Evolutionary conservation across 2,888 invertebrate species (phyloP), one percentile per base, ranked within the genome.

Genomic region (Halictus ligatus): DNA sequence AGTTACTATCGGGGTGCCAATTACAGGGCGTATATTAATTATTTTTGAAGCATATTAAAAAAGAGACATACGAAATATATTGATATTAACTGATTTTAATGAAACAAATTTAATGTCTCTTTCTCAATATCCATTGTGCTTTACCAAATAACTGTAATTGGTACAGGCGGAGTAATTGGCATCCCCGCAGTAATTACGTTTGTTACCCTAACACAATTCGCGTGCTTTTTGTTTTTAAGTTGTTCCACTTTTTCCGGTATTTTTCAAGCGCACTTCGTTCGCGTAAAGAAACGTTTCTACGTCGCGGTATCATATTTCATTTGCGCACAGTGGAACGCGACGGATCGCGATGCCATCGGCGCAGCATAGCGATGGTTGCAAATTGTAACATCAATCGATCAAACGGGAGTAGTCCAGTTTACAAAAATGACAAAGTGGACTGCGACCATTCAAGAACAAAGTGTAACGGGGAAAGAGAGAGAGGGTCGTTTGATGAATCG

Each of bases 341-440:
- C n/a, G n/a, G 43, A 71, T 43, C 40, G n/a, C n/a, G 43, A 6
- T 13, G 43, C 43, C n/a, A 13, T 21, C 12, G 43, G 6, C 10
- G 6, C 43, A 43, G 43, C n/a, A 43, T 13, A 71, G 71, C 0
- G 71, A 71, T 71, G 71, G n/a, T 40, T 71, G 71, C 40, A 71
- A 71, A 43, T 43, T 43, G 40, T n/a, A n/a, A 71, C 43, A 43
- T n/a, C 71, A 43, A 40, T 71, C 43, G 40, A 40, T 43, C 40
- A 43, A 43, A n/a, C n/a, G 12, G 13, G 71, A n/a, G n/a, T 71
- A n/a, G n/a, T 71, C 12, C 13, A 43, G 40, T 43, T 71, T 43
- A 71, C 40, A 71, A 71, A 43, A 71, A 43, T 6, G 71, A 43
- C 43, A 21, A 71, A 71, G n/a, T 67, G 43, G 43, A n/a, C n/a